These are phyloP conservation scores for Anguilla rostrata DNA, from an alignment of 2,113 vertebrate genomes.

Conservation along the genomic window DNA sequence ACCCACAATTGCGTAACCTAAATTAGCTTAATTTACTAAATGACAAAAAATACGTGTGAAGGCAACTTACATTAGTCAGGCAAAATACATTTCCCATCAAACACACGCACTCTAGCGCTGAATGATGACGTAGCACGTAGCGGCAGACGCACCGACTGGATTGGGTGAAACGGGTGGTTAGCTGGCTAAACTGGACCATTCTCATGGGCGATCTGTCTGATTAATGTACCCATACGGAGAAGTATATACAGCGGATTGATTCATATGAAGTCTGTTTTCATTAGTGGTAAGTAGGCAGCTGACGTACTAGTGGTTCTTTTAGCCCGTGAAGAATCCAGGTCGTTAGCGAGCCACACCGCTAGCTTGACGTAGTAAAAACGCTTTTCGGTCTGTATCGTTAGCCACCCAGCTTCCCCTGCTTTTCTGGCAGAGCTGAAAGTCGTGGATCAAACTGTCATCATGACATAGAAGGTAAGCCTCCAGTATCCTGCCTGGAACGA, in stretches of 20 bases:
- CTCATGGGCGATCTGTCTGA: background rate
- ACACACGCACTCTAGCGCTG: background rate
- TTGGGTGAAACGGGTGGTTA: background rate
- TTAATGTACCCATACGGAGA: background rate
- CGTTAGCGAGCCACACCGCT: background rate
- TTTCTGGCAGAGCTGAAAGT: background rate
- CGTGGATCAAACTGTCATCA: conserved; percentile 4
- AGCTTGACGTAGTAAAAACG: background rate
- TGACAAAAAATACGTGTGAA: background rate
- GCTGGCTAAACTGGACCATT: background rate
- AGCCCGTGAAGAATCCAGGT: background rate
- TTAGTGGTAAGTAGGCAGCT: background rate
- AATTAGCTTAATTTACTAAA: background rate
- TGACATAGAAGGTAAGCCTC: background rate
- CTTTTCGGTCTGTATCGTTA: background rate
- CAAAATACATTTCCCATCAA: conserved; percentile 28
- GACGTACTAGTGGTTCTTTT: background rate
- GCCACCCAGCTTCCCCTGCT: background rate
- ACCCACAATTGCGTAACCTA: background rate
- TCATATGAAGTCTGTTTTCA: background rate
- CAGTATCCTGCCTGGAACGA: background rate
- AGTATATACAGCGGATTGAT: background rate
- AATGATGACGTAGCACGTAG: background rate
- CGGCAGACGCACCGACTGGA: background rate
- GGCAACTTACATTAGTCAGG: background rate